Evolutionary conservation across 2,888 invertebrate genomes (phyloP).

Genomic region (Parnassius orleans): DNA sequence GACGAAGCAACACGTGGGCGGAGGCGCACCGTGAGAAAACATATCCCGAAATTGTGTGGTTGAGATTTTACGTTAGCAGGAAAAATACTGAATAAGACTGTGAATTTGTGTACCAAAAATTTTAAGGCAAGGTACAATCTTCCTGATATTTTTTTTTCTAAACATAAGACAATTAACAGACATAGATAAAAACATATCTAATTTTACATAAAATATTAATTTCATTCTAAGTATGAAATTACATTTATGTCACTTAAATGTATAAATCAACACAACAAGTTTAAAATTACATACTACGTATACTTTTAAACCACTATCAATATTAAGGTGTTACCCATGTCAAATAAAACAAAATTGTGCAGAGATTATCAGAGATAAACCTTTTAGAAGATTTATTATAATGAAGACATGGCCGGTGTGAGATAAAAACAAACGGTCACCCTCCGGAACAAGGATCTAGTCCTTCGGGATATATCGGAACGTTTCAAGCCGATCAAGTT

Average conservation of each 20-base stretch:
- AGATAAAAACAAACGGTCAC: slow-evolving; percentile 72
- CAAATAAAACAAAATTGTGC: slow-evolving; percentile 47
- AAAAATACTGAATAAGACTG: slow-evolving; percentile 37
- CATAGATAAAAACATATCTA: too few species aligned
- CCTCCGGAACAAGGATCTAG: slow-evolving; percentile 59
- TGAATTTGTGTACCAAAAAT: slow-evolving; percentile 10
- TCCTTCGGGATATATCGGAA: slow-evolving; percentile 60
- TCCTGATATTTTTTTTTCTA: not conserved
- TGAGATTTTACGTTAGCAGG: slow-evolving; percentile 49
- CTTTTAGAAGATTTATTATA: slow-evolving; percentile 65
- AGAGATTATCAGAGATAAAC: slow-evolving; percentile 61
- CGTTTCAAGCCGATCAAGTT: slow-evolving; percentile 53
- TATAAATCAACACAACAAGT: too few species aligned
- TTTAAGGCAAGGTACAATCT: not conserved
- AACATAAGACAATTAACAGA: too few species aligned
- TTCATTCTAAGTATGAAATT: too few species aligned
- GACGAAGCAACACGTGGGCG: slow-evolving; percentile 62
- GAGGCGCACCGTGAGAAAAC: slow-evolving; percentile 68
- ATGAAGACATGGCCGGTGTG: slow-evolving; percentile 65
- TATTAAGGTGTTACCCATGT: slow-evolving; percentile 26
- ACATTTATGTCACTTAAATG: too few species aligned
- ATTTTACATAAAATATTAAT: too few species aligned
- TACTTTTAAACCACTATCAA: not conserved
- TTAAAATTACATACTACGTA: too few species aligned
- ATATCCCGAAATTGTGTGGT: slow-evolving; percentile 58